Base-by-base conservation (phyloP, 2,888 invertebrate species). In the Platycheirus albimanus region DNA sequence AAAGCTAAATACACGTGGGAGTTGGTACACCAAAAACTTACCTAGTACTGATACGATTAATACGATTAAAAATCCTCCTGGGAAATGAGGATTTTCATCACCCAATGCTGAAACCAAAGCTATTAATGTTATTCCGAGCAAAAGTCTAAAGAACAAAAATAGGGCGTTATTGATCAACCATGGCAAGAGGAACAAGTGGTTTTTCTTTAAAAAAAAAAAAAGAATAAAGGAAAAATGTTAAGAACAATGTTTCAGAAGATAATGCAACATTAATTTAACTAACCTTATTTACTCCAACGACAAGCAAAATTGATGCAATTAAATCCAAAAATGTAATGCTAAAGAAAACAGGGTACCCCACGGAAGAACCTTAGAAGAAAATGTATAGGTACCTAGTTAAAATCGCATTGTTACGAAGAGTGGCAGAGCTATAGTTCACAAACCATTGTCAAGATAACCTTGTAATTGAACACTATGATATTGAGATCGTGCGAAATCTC, bases 81-180 rank as follows among this genome's bases (percentile, higher is more conserved):
- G 11, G 1, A 15, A 36, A 33, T 17, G 0, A 11, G 3, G 8
- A 8, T 33, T 33, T 7, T 33, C 8, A 6, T 33, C 0, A 6
- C 1, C 3, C 1, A 0, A 6, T 6, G 6, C 4, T 8, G 4
- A 6, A 41, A 5, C 20, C 6, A 2, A 1, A 20, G 6, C 24
- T 2, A 43, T 1, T 1, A 33, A 0, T 13, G 1, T 1, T 1
- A 63, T 28, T n/a, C 33, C 19, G 8, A 56, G 15, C 7, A 52
- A 8, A 2, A 52, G 0, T 30, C 43, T 43, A 1, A 38, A 0
- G 8, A 10, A 10, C 43, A 69, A 36, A 3, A 3, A n/a, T n/a
- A 77, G 43, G 11, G 36, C 56, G n/a, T 36, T 66, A 30, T 52
- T 58, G 13, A 78, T 51, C 47, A 78, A 10, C 78, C 78, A 78